Conservation (phyloP, 2,113 vertebrate genomes). For the Mastomys natalensis region DNA sequence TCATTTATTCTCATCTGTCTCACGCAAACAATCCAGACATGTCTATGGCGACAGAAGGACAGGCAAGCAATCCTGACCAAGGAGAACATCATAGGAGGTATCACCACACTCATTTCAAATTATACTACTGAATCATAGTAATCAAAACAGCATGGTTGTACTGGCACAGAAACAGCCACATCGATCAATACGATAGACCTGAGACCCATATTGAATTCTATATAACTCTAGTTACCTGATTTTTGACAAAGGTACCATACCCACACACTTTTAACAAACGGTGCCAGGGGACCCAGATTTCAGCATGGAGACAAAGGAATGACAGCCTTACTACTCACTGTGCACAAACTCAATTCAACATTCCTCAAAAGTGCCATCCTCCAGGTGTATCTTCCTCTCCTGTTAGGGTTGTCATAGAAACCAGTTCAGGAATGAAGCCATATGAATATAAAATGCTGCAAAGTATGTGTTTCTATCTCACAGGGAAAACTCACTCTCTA, state of each 20-base stretch:
- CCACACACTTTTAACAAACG: neutral
- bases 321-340: neutral
- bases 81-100: neutral
- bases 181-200: neutral
- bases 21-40: neutral
- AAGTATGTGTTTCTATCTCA: neutral
- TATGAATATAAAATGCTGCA: neutral
- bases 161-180: neutral
- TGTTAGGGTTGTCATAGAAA: constrained; percentile 31
- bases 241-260: neutral
- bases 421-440: neutral
- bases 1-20: no score
- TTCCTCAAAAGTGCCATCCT: neutral
- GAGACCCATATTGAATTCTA: neutral
- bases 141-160: no score
- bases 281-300: no score
- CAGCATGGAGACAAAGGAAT: neutral
- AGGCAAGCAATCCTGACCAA: neutral
- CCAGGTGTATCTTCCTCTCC: neutral
- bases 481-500: neutral
- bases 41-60: neutral
- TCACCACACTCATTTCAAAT: neutral
- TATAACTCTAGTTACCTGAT: neutral
- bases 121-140: neutral
- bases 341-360: neutral